Percentiles rank a stretch among this genome's conserved stretches.
These are phyloP conservation scores for Fregetta grallaria DNA, from an alignment of 2,113 vertebrate species.

Conservation along the genomic window DNA sequence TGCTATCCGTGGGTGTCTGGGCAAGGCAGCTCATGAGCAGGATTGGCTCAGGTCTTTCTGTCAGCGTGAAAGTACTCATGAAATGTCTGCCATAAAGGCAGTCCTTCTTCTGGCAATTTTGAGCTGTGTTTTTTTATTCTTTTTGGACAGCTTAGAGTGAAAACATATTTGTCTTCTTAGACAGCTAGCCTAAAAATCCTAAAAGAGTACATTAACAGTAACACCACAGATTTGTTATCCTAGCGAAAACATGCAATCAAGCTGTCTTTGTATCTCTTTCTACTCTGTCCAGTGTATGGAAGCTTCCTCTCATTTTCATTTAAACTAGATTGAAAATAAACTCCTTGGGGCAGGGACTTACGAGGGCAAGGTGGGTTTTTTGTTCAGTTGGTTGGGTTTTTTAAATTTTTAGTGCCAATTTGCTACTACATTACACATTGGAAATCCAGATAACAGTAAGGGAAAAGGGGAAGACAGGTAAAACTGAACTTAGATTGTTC, in stretches of 20 bases:
- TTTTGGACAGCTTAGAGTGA: not conserved
- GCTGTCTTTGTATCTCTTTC: not conserved
- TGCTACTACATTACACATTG: accelerated
- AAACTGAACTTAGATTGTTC: not conserved
- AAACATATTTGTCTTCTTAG: not conserved
- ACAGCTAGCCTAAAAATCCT: not conserved
- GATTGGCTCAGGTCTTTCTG: not conserved
- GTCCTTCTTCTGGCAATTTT: not conserved
- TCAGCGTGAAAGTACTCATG: not conserved
- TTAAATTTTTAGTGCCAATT: not conserved
- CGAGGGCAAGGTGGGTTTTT: accelerated
- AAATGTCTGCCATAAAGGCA: not conserved
- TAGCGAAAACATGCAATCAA: not conserved
- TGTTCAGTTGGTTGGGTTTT: not conserved
- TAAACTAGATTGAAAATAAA: not conserved
- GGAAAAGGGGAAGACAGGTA: not conserved
- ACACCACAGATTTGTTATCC: not conserved
- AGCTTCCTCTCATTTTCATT: not conserved
- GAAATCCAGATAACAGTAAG: not conserved
- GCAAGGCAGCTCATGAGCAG: not conserved
- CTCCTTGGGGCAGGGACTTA: not conserved
- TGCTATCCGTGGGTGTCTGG: not conserved
- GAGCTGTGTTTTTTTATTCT: not conserved
- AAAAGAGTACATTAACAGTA: not conserved
- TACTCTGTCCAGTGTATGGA: not conserved